phyloP scores from a whole-genome alignment of 2,797 vertebrate genomes.

The Mallotus villosus region DNA sequence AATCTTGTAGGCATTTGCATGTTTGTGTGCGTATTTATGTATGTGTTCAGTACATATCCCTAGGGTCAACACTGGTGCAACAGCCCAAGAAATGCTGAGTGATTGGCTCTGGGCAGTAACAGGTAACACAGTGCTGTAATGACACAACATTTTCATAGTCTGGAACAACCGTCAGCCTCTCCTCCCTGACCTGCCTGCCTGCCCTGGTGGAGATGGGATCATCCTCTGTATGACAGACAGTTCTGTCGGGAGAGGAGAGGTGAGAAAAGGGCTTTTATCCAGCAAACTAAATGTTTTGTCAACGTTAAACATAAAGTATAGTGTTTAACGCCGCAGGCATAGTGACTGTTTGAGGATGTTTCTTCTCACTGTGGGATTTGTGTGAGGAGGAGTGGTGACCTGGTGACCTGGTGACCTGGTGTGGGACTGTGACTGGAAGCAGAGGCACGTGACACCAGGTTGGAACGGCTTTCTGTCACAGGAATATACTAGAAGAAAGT shows the following conservation, averaged over 20 bases:
- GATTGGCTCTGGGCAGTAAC: slow-evolving; percentile 32
- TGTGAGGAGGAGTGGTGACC: slow-evolving; percentile 48
- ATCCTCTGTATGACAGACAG: not conserved
- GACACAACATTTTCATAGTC: not conserved
- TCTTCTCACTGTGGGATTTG: slow-evolving; percentile 63
- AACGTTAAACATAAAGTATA: slow-evolving; percentile 44
- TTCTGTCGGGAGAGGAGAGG: slow-evolving; percentile 37
- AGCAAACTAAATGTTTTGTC: slow-evolving; percentile 64
- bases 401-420: slow-evolving; percentile 50
- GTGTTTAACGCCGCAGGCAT: slow-evolving; percentile 62
- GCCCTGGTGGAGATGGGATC: not conserved
- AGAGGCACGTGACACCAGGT: too few species aligned
- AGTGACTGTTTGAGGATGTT: slow-evolving; percentile 71
- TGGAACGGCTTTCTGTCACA: too few species aligned
- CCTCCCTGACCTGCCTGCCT: not conserved
- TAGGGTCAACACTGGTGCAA: slow-evolving; percentile 29
- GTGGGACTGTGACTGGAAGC: not conserved
- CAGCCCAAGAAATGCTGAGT: slow-evolving; percentile 40
- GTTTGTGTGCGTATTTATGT: too few species aligned
- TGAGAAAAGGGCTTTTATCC: slow-evolving; percentile 44
- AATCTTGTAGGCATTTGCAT: too few species aligned
- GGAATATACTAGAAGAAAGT: too few species aligned
- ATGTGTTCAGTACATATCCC: not conserved
- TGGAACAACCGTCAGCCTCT: not conserved
- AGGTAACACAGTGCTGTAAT: not conserved